Evolutionary conservation across 2,113 vertebrate species (phyloP).

Genomic region (Gallinago paraguaiae): DNA sequence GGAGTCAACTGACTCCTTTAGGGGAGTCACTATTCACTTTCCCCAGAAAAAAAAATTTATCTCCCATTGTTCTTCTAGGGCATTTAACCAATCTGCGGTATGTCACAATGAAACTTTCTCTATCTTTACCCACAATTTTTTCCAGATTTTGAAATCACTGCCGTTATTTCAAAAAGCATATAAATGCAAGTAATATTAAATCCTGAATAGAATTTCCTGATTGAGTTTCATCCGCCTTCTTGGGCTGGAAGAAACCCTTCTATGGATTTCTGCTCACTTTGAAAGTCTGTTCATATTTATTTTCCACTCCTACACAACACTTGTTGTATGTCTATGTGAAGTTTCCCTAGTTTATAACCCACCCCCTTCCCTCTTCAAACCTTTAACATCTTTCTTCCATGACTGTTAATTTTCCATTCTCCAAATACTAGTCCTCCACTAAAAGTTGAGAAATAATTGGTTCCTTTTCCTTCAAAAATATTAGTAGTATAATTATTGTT

Average conservation of each 20-base stretch:
- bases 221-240: background rate
- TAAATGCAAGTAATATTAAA: background rate
- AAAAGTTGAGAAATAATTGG: background rate
- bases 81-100: background rate
- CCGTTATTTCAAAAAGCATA: background rate
- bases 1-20: background rate
- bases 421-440: background rate
- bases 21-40: background rate
- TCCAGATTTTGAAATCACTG: background rate
- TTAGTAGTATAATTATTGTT: background rate
- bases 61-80: background rate
- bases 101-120: background rate
- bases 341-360: background rate
- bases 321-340: background rate
- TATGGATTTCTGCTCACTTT: background rate
- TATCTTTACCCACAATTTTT: background rate
- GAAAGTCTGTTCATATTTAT: constrained; percentile 13
- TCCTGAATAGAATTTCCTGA: background rate
- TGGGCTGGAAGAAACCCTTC: background rate
- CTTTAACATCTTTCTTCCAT: background rate
- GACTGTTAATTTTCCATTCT: background rate
- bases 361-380: background rate
- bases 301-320: constrained; percentile 8
- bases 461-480: background rate
- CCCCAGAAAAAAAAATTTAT: background rate